A percentile compares a stretch with the other conserved stretches of the same genome.
Evolutionary conservation across 53 echinoderm and acorn worm genomes (phyloP).

Genomic region (Antedon mediterranea): DNA sequence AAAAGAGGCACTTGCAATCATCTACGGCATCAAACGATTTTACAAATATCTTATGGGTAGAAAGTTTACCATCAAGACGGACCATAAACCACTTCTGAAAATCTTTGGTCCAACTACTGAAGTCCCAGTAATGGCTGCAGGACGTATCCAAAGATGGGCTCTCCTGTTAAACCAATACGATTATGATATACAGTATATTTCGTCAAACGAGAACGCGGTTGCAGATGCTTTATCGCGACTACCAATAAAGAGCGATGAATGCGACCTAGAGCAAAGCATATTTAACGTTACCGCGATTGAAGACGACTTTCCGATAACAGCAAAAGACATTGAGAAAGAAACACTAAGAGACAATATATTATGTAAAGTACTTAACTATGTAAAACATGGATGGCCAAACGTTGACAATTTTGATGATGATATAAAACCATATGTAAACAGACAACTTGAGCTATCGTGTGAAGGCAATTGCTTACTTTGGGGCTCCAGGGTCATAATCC

Average conservation of each 20-base stretch:
- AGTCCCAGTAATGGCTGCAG: slow-evolving; percentile 19
- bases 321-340: slow-evolving; percentile 24
- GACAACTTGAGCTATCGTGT: neutral
- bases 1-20: neutral
- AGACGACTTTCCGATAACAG: slow-evolving; percentile 37
- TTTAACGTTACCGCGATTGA: slow-evolving; percentile 15
- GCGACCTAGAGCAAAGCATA: neutral
- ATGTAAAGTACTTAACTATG: neutral
- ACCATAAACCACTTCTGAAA: slow-evolving; percentile 20
- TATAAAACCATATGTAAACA: neutral
- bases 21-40: slow-evolving; percentile 37
- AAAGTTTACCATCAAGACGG: slow-evolving; percentile 20
- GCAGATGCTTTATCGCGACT: slow-evolving; percentile 40
- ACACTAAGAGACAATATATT: neutral
- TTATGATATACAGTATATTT: slow-evolving; percentile 15
- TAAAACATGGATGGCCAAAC: neutral
- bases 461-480: slow-evolving; percentile 7
- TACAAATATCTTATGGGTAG: slow-evolving; percentile 24
- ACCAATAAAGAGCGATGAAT: neutral
- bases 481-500: slow-evolving; percentile 27
- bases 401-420: neutral
- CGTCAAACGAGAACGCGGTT: slow-evolving; percentile 20
- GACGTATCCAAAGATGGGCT: slow-evolving; percentile 28
- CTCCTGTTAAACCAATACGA: slow-evolving; percentile 12
- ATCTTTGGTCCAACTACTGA: slow-evolving; percentile 10